Conservation (phyloP, 2,113 vertebrate species). For the cat (Felis catus) region F.catus_Fca126_mat1.0 CM031412.1:153135501-153136000, state of each 20-base stretch:
- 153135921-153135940: background rate
- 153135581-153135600: background rate
- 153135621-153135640: conserved; percentile 61
- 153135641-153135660: conserved; percentile 71
- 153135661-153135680: conserved; percentile 41
- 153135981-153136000: background rate
- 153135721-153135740: conserved; percentile 53
- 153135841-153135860: conserved; percentile 58
- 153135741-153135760: conserved; percentile 42
- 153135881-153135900: conserved; percentile 37
- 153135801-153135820: conserved; percentile 60
- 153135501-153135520: background rate
- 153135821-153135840: conserved; percentile 45
- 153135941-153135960: too few species aligned
- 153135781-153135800: conserved; percentile 59
- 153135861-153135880: conserved; percentile 48
- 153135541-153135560: background rate
- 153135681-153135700: conserved; percentile 49
- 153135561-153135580: background rate
- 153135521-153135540: background rate
- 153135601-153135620: background rate
- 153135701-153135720: conserved; percentile 65
- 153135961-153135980: background rate
- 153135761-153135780: conserved; percentile 56
- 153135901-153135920: background rate